Evolutionary conservation across 2,113 vertebrate species (phyloP), one percentile per base, ranked within the genome.

Genomic region (Tichodroma muraria): DNA sequence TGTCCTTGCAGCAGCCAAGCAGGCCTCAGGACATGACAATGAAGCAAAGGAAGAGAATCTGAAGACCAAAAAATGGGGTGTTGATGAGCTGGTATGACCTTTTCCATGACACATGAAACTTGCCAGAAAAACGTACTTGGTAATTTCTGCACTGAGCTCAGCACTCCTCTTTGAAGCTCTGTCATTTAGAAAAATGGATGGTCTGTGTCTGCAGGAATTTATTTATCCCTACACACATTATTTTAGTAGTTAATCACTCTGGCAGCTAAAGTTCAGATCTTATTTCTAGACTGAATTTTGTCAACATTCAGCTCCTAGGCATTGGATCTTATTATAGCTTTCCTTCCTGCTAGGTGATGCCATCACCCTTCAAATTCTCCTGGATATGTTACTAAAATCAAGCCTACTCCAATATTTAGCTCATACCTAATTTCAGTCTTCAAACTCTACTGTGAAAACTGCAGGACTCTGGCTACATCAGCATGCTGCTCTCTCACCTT

Each of bases 191-290:
- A 86, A 92, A 94, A 96, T 63, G 33, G 60, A 96, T 95, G 35
- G 75, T 35, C 53, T 77, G 72, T 47, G 60, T 87, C 57, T 85
- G 47, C 30, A 85, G 79, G 79, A 88, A 77, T 95, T 80, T 77
- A 85, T 88, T 91, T 47, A 63, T 70, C 35, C 63, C 31, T 35
- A 37, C 1, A 2, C 38, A 54, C 18, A 15, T 85, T 80, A 71
- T 85, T 95, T n/a, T 66, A 63, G 54, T 40, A 83, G 60, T 94
- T 93, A 92, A 96, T 93, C 82, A 95, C 57, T 78, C 44, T 28
- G 65, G 70, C 75, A 90, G 52, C 65, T 83, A 6, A 92, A 80
- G 59, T 85, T 89, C 42, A 61, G 47, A 42, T 42, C 87, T 86
- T 78, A 56, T 77, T 95, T 92, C 71, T 49, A 70, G 66, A 24